Evolutionary conservation across 2,113 vertebrate species (phyloP).

Genomic region (Rattus rattus): DNA sequence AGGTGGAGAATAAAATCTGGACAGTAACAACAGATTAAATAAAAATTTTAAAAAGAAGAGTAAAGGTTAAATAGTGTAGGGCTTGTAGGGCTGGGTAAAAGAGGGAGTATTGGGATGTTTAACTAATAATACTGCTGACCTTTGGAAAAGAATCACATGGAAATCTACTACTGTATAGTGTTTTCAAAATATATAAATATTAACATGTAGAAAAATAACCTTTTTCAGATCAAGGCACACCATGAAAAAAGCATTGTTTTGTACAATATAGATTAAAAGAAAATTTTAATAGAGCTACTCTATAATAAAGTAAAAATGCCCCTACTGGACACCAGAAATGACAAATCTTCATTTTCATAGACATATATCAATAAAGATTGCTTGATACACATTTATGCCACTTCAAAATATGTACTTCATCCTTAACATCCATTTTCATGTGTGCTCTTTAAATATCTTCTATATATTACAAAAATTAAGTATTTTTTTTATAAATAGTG

Average conservation of each 20-base stretch:
- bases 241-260: not conserved
- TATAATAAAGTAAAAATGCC: not conserved
- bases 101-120: fast-evolving
- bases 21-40: too few relatives aligned
- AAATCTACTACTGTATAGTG: not conserved
- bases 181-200: not conserved
- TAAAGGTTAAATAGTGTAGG: not conserved
- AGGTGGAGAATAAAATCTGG: too few relatives aligned
- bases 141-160: not conserved
- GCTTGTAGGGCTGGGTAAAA: not conserved
- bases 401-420: not conserved
- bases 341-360: not conserved
- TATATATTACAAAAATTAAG: not conserved
- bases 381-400: not conserved
- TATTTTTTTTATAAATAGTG: not conserved
- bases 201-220: not conserved
- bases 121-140: not conserved
- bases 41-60: not conserved
- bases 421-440: not conserved
- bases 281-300: not conserved
- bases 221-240: not conserved
- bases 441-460: not conserved
- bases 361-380: not conserved
- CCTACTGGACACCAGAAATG: not conserved
- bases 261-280: not conserved